Evolutionary conservation across 2,113 vertebrate species (phyloP), one percentile per base, ranked within the genome.

Genomic region (Lophotis ruficrista): DNA sequence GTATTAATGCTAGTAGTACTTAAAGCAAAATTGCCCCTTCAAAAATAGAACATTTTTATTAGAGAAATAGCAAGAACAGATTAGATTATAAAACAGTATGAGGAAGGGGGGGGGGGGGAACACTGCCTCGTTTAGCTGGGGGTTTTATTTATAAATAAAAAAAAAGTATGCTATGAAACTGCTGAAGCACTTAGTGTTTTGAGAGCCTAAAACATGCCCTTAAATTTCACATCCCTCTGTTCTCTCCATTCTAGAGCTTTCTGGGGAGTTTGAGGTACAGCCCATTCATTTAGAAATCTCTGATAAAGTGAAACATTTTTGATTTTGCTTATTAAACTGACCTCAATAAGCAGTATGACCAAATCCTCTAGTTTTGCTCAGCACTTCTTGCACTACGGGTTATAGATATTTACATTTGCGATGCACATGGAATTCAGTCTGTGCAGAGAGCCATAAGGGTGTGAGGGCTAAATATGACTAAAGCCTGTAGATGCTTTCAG

Each of bases 101-200:
- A 61, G 9, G 27, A 56, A 62, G 27, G 27, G 8, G 16, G 4
- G 4, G 5, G 3, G 0, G 25, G 1, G 8, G 41, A 80, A 48
- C 37, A 41, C 27, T 50, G 50, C 33, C 54, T 56, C 66, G 7
- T 62, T 87, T 76, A 76, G 20, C 31, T 87, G 27, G 9, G 12
- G 1, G 2, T 43, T 22, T 88, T n/a, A 24, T 48, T 90, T 47
- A 33, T 19, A 58, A 58, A 79, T 24, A 51, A 71, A 30, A 31
- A 56, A 79, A 68, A 38, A 5, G 2, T 25, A 17, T 2, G 0
- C 35, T 61, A 19, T 56, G n/a, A 54, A 70, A 56, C 27, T 22
- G 6, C 10, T 79, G 51, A 20, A 64, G 17, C 20, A n/a, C 30
- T 33, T 56, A 12, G 25, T 20, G 22, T 7, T 87, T 25, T 58